phyloP scores from a whole-genome alignment of 2,888 invertebrate genomes.

The Xanthia togata region DNA sequence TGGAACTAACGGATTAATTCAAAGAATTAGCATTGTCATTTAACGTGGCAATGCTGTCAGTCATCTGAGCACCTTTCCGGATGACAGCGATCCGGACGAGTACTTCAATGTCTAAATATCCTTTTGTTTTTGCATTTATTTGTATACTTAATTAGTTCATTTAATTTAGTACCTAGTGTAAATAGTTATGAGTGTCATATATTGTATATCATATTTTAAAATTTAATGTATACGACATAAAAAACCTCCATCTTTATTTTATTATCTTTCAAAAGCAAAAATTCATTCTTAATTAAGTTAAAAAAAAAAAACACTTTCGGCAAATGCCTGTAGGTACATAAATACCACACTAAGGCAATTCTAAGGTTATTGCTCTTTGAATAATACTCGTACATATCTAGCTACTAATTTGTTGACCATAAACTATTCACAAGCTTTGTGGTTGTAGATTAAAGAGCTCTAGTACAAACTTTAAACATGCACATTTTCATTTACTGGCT shows the following conservation, averaged over 20 bases:
- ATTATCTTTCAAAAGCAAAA: no score
- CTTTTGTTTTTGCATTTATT: background rate
- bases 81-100: background rate
- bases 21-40: background rate
- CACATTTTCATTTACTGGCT: constrained; percentile 46
- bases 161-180: background rate
- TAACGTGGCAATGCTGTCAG: background rate
- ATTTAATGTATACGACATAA: background rate
- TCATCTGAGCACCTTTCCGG: background rate
- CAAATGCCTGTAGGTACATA: no score
- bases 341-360: background rate
- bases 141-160: background rate
- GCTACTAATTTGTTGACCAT: constrained; percentile 35
- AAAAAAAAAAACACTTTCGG: no score
- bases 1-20: no score
- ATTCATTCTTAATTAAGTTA: no score
- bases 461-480: constrained; percentile 40
- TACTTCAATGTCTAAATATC: background rate
- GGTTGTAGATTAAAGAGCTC: constrained; percentile 47
- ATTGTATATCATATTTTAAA: background rate
- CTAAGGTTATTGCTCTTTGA: constrained; percentile 23
- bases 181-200: background rate
- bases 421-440: constrained; percentile 46
- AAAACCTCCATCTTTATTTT: no score
- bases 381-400: constrained; percentile 20